Conservation (phyloP, 2,113 vertebrate species). For the Tiliqua scincoides region DNA sequence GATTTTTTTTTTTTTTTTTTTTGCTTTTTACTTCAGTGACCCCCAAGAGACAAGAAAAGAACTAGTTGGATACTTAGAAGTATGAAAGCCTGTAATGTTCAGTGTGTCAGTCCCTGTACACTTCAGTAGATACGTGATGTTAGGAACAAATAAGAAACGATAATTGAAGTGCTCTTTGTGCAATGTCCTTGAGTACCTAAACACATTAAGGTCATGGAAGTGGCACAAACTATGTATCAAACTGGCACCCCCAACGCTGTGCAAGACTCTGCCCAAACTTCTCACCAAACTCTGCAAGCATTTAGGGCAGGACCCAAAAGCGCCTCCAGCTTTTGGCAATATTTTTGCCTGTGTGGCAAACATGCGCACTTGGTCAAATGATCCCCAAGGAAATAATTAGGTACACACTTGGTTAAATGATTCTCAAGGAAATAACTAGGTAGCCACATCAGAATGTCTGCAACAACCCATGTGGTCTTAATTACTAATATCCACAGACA, state of each 20-base stretch:
- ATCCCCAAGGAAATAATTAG: not conserved
- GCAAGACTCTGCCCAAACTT: not conserved
- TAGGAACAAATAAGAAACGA: not conserved
- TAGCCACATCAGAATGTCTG: not conserved
- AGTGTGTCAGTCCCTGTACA: not conserved
- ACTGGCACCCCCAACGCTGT: not conserved
- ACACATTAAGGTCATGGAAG: not conserved
- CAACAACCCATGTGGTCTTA: not conserved
- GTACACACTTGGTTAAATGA: not conserved
- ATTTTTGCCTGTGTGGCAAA: not conserved
- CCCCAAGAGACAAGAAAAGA: slow-evolving; percentile 1
- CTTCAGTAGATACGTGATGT: not conserved
- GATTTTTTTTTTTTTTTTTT: not conserved
- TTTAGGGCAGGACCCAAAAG: not conserved
- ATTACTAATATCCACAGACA: not conserved
- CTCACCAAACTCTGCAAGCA: not conserved
- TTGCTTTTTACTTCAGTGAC: not conserved
- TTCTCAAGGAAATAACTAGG: not conserved
- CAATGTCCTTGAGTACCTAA: not conserved
- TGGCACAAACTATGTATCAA: not conserved
- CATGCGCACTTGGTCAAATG: not conserved
- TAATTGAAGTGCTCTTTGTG: not conserved
- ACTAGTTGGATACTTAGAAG: not conserved
- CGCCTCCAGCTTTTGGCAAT: not conserved
- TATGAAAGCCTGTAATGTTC: not conserved